These are phyloP conservation scores for Peromyscus maniculatus DNA, from an alignment of 2,113 vertebrate species.

Conservation along the genomic window DNA sequence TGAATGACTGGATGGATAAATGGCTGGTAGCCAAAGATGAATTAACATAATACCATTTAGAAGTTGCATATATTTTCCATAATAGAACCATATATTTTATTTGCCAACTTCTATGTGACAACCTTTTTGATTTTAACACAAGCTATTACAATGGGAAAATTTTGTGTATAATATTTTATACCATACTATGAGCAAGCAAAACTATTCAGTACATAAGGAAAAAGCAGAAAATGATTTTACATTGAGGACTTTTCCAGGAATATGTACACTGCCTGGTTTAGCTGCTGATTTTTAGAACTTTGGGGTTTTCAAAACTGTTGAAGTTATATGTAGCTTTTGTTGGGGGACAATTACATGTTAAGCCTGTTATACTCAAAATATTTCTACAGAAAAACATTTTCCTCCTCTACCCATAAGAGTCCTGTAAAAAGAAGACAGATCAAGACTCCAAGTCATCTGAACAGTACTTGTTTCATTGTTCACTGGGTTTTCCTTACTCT, in stretches of 20 bases:
- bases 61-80: neutral
- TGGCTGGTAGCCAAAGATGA: neutral
- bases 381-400: neutral
- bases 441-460: neutral
- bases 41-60: neutral
- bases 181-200: neutral
- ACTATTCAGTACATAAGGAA: neutral
- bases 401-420: neutral
- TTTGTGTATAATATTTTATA: neutral
- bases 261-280: neutral
- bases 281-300: neutral
- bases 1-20: neutral
- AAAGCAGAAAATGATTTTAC: neutral
- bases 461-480: neutral
- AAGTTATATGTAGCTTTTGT: neutral
- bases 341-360: neutral
- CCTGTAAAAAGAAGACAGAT: neutral
- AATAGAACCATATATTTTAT: neutral
- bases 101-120: neutral
- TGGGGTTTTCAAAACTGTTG: neutral
- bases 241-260: neutral
- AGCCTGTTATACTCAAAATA: neutral
- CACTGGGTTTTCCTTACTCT: neutral
- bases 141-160: neutral
- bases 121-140: neutral